A percentile compares a stretch with the other conserved stretches of the same genome.
Conservation (phyloP, 2,797 vertebrate genomes). For the Prunella strophiata region DNA sequence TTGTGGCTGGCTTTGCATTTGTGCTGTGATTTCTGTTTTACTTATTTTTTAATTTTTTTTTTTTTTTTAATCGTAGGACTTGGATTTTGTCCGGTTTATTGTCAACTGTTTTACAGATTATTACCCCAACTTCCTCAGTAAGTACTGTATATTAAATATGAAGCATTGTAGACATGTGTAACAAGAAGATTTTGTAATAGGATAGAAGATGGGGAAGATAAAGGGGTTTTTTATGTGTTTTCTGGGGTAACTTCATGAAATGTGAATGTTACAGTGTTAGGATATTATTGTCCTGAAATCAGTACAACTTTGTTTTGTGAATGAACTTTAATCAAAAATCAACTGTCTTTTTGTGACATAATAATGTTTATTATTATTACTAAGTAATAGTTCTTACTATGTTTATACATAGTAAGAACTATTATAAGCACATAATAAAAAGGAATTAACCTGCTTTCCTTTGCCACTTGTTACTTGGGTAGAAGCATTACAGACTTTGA, state of each 20-base stretch:
- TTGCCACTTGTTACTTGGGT: neutral
- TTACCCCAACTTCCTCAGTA: conserved; percentile 98
- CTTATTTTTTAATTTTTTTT: conserved; percentile 58
- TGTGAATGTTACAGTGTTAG: accelerated
- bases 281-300: neutral
- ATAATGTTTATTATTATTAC: neutral
- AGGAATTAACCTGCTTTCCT: neutral
- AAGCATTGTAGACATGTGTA: neutral
- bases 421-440: neutral
- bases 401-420: neutral
- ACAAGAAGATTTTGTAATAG: neutral
- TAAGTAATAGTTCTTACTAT: neutral
- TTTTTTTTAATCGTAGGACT: conserved; percentile 81
- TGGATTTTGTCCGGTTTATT: conserved; percentile 96
- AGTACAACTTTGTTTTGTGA: neutral
- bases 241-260: neutral
- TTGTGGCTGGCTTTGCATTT: neutral
- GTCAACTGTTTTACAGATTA: conserved; percentile 96
- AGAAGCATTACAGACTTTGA: neutral
- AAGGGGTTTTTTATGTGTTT: accelerated
- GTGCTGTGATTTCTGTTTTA: neutral
- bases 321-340: neutral
- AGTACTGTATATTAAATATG: conserved; percentile 73
- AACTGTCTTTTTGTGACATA: neutral
- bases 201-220: neutral